These are phyloP conservation scores for Chaunax sp. DNA, from an alignment of 2,797 vertebrate genomes.

Conservation along the genomic window DNA sequence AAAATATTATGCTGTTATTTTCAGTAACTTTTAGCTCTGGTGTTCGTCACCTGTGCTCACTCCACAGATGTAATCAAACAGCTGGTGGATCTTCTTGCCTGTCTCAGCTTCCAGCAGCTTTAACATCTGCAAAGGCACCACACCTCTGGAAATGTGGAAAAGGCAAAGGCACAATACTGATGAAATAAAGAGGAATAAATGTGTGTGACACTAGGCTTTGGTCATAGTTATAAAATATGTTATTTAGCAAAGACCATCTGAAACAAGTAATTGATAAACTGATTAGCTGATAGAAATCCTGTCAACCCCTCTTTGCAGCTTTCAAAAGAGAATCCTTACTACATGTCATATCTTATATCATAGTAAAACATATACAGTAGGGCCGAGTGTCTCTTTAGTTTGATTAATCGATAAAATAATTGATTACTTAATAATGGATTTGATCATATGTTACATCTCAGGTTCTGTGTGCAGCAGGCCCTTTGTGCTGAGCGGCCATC, in stretches of 20 bases:
- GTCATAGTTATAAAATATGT: not conserved
- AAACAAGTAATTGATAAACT: too few relatives aligned
- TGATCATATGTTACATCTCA: not conserved
- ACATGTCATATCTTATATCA: too few relatives aligned
- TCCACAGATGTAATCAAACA: slow-evolving; percentile 86
- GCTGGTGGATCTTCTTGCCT: slow-evolving; percentile 79
- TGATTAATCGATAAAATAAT: too few relatives aligned
- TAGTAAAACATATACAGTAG: too few relatives aligned
- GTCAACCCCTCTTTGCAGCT: too few relatives aligned
- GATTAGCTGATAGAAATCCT: too few relatives aligned
- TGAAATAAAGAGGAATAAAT: not conserved
- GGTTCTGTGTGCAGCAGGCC: not conserved
- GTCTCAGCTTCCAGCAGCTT: slow-evolving; percentile 81
- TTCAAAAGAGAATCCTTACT: too few relatives aligned
- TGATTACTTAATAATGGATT: not conserved
- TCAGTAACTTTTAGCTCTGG: not conserved
- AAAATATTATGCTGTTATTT: not conserved
- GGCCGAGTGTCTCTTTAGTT: too few relatives aligned
- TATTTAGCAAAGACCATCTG: too few relatives aligned
- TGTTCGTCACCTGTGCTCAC: slow-evolving; percentile 82
- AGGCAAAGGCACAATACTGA: too few relatives aligned
- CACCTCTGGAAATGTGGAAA: slow-evolving; percentile 67
- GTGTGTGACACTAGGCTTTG: not conserved
- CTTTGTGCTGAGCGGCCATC: not conserved
- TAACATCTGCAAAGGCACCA: slow-evolving; percentile 81